A percentile compares a stretch with the other conserved stretches of the same genome.
These are phyloP conservation scores for Sebastes cheni DNA, from an alignment of 2,797 vertebrate species.

Conservation along the genomic window DNA sequence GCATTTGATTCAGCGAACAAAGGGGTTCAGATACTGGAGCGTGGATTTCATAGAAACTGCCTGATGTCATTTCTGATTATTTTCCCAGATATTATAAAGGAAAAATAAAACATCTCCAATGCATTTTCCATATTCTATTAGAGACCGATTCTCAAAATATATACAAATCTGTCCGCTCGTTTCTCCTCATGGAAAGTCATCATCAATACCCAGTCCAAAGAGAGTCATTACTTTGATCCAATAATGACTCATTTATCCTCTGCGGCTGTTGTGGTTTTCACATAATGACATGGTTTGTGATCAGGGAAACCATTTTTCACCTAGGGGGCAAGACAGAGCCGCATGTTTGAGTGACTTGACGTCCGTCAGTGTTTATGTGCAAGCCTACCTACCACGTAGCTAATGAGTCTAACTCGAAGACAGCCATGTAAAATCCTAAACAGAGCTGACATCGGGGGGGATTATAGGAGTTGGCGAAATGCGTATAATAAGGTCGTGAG, in stretches of 20 bases:
- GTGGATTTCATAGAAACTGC: conserved; percentile 11
- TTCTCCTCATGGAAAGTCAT: conserved; percentile 34
- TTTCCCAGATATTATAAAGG: conserved; percentile 13
- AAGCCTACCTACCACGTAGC: conserved; percentile 53
- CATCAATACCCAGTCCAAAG: conserved; percentile 32
- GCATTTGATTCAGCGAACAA: conserved; percentile 50
- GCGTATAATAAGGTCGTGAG: conserved; percentile 60
- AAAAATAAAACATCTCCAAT: conserved; percentile 2
- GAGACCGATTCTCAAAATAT: conserved; percentile 29
- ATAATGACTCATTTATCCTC: conserved; percentile 66
- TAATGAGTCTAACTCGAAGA: conserved; percentile 50
- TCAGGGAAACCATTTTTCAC: conserved; percentile 57
- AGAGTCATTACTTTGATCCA: conserved; percentile 52
- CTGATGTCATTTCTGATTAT: conserved; percentile 34
- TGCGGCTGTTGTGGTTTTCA: conserved; percentile 43
- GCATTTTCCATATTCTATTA: conserved; percentile 41
- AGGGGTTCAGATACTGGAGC: conserved; percentile 4
- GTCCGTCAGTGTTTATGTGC: conserved; percentile 54
- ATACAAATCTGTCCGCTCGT: conserved; percentile 46
- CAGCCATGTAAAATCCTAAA: conserved; percentile 63
- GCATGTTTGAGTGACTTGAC: conserved; percentile 38
- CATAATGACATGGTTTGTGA: conserved; percentile 64
- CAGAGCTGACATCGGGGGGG: conserved; percentile 36
- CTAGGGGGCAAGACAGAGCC: conserved; percentile 24
- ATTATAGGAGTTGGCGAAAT: conserved; percentile 55